A percentile compares a stretch with the other conserved stretches of the same genome.
Evolutionary conservation across 1,140 invertebrate species (phyloP).

Genomic region (Plutomurus gul): DNA sequence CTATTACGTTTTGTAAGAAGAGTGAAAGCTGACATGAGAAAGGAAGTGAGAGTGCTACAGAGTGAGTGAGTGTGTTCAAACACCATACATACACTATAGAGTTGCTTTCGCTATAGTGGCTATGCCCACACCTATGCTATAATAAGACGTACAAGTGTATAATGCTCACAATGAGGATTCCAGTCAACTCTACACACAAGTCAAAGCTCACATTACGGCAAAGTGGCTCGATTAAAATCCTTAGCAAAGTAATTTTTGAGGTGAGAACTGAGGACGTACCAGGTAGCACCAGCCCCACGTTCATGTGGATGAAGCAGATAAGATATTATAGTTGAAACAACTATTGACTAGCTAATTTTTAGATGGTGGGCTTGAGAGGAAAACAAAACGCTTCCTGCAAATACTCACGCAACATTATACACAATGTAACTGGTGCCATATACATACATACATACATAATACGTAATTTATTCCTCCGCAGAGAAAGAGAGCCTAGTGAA

Average conservation of each 20-base stretch:
- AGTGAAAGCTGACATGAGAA: slow-evolving; percentile 22
- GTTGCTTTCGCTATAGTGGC: too few relatives aligned
- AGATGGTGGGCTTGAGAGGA: background rate
- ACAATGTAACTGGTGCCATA: background rate
- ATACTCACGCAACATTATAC: slow-evolving; percentile 7
- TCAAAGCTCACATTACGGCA: slow-evolving; percentile 32
- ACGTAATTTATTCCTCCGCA: background rate
- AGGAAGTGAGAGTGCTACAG: background rate
- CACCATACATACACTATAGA: too few relatives aligned
- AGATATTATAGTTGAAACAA: slow-evolving; percentile 24
- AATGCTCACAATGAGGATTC: background rate
- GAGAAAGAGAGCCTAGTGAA: background rate
- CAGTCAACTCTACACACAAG: background rate
- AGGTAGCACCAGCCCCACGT: slow-evolving; percentile 6
- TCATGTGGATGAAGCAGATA: slow-evolving; percentile 20
- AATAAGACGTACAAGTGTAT: background rate
- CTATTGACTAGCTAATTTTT: slow-evolving; percentile 13
- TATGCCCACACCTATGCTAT: too few relatives aligned
- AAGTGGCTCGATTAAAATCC: slow-evolving; percentile 42
- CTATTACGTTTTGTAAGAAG: too few relatives aligned
- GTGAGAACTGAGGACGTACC: slow-evolving; percentile 43
- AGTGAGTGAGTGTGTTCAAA: background rate
- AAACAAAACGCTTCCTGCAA: background rate
- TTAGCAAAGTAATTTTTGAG: slow-evolving; percentile 44
- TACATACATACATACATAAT: background rate